A percentile compares a stretch with the other conserved stretches of the same genome.
Evolutionary conservation across 2,797 vertebrate species (phyloP).

Genomic region (Notolabrus celidotus): DNA sequence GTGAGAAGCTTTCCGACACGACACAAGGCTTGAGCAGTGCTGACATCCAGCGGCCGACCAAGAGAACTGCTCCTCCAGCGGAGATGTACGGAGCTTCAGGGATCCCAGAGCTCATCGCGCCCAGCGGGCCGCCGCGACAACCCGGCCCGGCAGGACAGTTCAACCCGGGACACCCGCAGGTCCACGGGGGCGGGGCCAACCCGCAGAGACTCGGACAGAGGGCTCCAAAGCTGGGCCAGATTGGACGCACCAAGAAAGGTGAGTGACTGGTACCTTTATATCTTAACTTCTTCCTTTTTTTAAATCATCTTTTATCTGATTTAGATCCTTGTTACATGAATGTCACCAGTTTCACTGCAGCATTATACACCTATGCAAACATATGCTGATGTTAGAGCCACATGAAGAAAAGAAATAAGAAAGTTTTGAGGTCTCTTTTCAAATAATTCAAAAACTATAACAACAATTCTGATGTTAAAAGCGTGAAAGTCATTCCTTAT

Average conservation of each 20-base stretch:
- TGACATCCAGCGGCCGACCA: conserved; percentile 71
- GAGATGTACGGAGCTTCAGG: conserved; percentile 86
- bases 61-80: conserved; percentile 14
- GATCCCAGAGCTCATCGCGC: conserved; percentile 82
- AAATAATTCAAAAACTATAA: too few species aligned
- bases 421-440: background rate
- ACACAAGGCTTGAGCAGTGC: conserved; percentile 42
- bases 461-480: too few species aligned
- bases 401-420: too few species aligned
- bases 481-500: too few species aligned
- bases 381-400: too few species aligned
- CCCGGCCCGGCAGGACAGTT: conserved; percentile 75
- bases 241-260: conserved; percentile 87
- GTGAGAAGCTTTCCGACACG: conserved; percentile 53
- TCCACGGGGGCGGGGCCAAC: conserved; percentile 56
- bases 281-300: too few species aligned
- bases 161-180: conserved; percentile 77
- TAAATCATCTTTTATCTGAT: too few species aligned
- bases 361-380: too few species aligned
- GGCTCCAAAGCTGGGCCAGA: conserved; percentile 87
- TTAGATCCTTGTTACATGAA: too few species aligned
- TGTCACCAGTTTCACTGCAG: too few species aligned
- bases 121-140: conserved; percentile 74
- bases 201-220: conserved; percentile 81
- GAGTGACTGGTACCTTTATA: conserved; percentile 9